Percentiles rank a stretch among this genome's conserved stretches.
Evolutionary conservation across 2,888 invertebrate species (phyloP).

Genomic region (Sphaerophoria taeniata): DNA sequence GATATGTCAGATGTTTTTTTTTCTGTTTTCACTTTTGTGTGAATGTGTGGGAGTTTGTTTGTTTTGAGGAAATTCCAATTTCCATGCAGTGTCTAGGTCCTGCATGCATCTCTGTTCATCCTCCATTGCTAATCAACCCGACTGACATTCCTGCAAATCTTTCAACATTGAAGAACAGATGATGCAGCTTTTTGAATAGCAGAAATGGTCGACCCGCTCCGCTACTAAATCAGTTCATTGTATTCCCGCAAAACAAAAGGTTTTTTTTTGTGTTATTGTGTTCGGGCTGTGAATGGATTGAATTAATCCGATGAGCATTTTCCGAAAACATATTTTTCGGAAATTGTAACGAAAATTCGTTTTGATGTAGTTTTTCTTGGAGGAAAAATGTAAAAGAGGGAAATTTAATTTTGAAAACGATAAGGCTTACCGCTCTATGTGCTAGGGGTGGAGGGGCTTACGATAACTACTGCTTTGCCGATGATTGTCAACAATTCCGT

Average conservation of each 20-base stretch:
- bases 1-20: conserved; percentile 51
- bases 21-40: neutral
- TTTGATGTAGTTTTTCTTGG: conserved; percentile 17
- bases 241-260: conserved; percentile 43
- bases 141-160: conserved; percentile 31
- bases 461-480: too few species aligned
- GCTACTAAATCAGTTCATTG: conserved; percentile 4
- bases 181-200: conserved; percentile 34
- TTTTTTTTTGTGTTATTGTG: conserved; percentile 9
- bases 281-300: conserved; percentile 30
- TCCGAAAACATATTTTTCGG: conserved; percentile 45
- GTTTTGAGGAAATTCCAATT: conserved; percentile 62
- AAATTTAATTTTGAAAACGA: too few species aligned
- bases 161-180: conserved; percentile 31
- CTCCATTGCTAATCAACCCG: conserved; percentile 53
- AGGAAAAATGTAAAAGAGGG: too few species aligned
- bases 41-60: neutral
- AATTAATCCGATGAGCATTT: conserved; percentile 48
- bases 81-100: conserved; percentile 46
- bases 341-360: conserved; percentile 44
- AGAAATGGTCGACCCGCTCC: neutral
- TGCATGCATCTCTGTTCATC: too few species aligned
- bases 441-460: too few species aligned
- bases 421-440: too few species aligned
- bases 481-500: too few species aligned